Conservation (phyloP, 2,888 invertebrate genomes). For the Anagyrus pseudococci region DNA sequence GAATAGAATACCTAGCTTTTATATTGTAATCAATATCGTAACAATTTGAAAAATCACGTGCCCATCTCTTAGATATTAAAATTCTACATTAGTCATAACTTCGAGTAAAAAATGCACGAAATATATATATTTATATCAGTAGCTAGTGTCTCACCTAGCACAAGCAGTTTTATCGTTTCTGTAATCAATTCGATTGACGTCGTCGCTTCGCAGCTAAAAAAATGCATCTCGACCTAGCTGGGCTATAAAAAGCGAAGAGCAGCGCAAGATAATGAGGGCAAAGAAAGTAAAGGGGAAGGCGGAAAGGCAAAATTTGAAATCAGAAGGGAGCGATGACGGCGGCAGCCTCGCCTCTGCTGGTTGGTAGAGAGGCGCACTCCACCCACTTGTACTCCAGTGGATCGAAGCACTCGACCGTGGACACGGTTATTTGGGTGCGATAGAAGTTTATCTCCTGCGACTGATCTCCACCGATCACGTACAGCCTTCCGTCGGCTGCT, state of each 20-base stretch:
- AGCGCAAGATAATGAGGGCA: background rate
- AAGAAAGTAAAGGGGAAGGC: background rate
- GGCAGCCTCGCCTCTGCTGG: conserved; percentile 86
- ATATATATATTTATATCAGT: background rate
- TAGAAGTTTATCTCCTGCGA: conserved; percentile 83
- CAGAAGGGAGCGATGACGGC: conserved; percentile 75
- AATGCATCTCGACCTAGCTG: background rate
- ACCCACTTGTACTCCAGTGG: conserved; percentile 80
- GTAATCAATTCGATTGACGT: background rate
- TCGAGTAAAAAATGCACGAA: conserved; percentile 4
- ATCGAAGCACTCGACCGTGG: conserved; percentile 85
- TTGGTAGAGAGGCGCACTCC: conserved; percentile 79
- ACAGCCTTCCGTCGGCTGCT: conserved; percentile 80
- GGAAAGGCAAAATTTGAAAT: conserved; percentile 45
- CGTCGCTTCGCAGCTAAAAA: background rate
- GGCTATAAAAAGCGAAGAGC: background rate
- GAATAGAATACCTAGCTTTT: too few species aligned
- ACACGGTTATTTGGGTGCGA: conserved; percentile 83
- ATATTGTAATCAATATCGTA: background rate
- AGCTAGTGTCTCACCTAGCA: too few species aligned
- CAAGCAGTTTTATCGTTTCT: too few species aligned
- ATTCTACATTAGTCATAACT: background rate
- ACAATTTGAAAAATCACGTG: too few species aligned
- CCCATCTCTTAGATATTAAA: conserved; percentile 20
- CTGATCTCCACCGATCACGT: conserved; percentile 86